A percentile compares a stretch with the other conserved stretches of the same genome.
phyloP scores from a whole-genome alignment of 2,888 invertebrate genomes.

The Vesta saturnalis region DNA sequence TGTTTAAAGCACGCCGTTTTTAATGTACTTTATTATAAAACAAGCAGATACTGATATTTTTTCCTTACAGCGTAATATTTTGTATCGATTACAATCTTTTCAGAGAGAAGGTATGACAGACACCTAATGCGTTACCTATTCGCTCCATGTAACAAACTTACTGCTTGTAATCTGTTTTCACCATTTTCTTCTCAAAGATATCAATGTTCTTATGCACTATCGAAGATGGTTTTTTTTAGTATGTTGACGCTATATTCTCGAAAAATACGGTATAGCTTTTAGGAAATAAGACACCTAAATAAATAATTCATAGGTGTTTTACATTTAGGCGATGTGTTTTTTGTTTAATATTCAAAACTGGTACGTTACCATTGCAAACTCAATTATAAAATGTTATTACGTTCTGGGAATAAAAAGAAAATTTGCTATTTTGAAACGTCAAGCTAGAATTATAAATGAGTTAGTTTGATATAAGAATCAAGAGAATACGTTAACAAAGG shows the following conservation, averaged over 20 bases:
- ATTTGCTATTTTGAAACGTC: constrained; percentile 12
- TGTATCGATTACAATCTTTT: constrained; percentile 27
- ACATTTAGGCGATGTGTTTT: background rate
- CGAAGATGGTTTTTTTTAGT: constrained; percentile 26
- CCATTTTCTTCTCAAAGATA: constrained; percentile 37
- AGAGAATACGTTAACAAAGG: constrained; percentile 5
- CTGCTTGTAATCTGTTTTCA: constrained; percentile 40
- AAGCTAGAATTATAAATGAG: constrained; percentile 15
- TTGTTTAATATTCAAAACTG: constrained; percentile 11
- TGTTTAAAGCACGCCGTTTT: constrained; percentile 41
- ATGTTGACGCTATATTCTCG: constrained; percentile 19
- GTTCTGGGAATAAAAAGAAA: background rate
- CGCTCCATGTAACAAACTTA: constrained; percentile 44
- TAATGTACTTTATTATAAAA: background rate
- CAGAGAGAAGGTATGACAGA: constrained; percentile 44
- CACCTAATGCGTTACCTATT: constrained; percentile 43
- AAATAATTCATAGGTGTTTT: constrained; percentile 26
- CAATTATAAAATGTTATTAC: constrained; percentile 14
- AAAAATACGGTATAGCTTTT: constrained; percentile 8
- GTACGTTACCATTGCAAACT: constrained; percentile 3
- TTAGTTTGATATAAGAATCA: constrained; percentile 9
- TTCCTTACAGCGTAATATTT: constrained; percentile 2
- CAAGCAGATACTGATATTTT: background rate
- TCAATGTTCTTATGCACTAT: constrained; percentile 29
- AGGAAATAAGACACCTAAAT: constrained; percentile 10